Conservation (phyloP, 2,113 vertebrate species). For the Carassius auratus region DNA sequence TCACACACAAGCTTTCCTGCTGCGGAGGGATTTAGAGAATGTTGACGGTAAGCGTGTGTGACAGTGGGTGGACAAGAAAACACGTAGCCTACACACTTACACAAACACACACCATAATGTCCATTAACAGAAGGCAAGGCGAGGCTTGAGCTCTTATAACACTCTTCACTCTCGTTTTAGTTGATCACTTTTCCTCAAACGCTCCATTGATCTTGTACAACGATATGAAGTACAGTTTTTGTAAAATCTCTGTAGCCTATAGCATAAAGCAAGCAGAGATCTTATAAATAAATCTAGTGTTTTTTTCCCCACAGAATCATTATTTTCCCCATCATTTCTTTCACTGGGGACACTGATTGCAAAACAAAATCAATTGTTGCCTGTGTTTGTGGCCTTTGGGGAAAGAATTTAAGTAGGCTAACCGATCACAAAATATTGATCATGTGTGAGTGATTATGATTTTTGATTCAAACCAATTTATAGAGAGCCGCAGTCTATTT, state of each 20-base stretch:
- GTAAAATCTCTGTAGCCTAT: background rate
- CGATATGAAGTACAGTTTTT: background rate
- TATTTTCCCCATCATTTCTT: background rate
- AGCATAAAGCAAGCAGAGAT: background rate
- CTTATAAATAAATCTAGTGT: background rate
- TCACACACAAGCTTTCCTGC: slow-evolving; percentile 8
- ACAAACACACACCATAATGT: slow-evolving; percentile 40
- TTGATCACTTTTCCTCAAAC: background rate
- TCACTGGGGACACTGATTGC: background rate
- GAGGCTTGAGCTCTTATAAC: background rate
- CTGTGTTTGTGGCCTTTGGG: slow-evolving; percentile 3
- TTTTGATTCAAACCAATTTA: background rate
- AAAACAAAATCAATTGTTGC: background rate
- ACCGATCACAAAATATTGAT: slow-evolving; percentile 58
- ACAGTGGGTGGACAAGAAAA: slow-evolving; percentile 57
- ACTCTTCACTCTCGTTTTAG: background rate
- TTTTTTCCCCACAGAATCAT: background rate
- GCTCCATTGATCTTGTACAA: background rate
- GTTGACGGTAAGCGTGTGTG: slow-evolving; percentile 63
- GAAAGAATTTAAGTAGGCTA: slow-evolving; percentile 49
- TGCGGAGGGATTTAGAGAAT: slow-evolving; percentile 30
- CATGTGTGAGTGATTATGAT: background rate
- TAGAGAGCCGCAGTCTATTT: background rate
- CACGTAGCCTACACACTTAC: background rate
- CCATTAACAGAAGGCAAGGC: slow-evolving; percentile 30